Percentiles rank a stretch among this genome's conserved stretches.
These are phyloP conservation scores for Halocynthia aurantium DNA, from an alignment of 23 tunicate species.

Conservation along the genomic window DNA sequence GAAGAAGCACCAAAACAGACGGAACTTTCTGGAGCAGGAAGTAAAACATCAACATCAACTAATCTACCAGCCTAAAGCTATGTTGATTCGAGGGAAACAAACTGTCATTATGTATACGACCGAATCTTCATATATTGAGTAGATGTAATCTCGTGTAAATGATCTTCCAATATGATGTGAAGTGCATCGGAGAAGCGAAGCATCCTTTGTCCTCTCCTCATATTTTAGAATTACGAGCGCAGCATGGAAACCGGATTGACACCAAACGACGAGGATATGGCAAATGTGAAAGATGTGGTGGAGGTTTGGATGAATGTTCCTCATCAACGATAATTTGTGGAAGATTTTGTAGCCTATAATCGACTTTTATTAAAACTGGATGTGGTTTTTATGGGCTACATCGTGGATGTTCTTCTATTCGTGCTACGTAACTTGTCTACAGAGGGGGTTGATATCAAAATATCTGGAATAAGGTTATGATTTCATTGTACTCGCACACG, in stretches of 20 bases:
- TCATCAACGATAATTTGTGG: too few relatives aligned
- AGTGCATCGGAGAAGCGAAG: neutral
- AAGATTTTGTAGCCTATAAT: neutral
- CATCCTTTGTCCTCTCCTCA: neutral
- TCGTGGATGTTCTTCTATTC: slow-evolving; percentile 23
- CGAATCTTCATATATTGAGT: neutral
- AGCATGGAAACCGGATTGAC: slow-evolving; percentile 18
- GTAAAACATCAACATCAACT: too few relatives aligned
- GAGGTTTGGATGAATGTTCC: too few relatives aligned
- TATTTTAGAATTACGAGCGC: slow-evolving; percentile 14
- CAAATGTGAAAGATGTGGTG: neutral
- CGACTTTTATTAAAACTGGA: slow-evolving; percentile 20
- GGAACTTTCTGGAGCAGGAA: too few relatives aligned
- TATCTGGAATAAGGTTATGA: slow-evolving; percentile 27
- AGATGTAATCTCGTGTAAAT: neutral
- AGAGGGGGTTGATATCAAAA: slow-evolving; percentile 16
- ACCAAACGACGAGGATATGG: neutral
- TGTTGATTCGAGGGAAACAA: slow-evolving; percentile 6
- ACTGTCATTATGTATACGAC: neutral
- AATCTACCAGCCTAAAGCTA: too few relatives aligned
- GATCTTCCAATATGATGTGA: neutral
- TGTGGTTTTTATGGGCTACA: slow-evolving; percentile 22
- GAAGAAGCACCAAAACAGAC: too few relatives aligned
- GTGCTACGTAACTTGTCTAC: slow-evolving; percentile 17
- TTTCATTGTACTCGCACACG: neutral